A percentile compares a stretch with the other conserved stretches of the same genome.
phyloP scores from a whole-genome alignment of 2,113 vertebrate genomes.

The Narcine bancroftii region DNA sequence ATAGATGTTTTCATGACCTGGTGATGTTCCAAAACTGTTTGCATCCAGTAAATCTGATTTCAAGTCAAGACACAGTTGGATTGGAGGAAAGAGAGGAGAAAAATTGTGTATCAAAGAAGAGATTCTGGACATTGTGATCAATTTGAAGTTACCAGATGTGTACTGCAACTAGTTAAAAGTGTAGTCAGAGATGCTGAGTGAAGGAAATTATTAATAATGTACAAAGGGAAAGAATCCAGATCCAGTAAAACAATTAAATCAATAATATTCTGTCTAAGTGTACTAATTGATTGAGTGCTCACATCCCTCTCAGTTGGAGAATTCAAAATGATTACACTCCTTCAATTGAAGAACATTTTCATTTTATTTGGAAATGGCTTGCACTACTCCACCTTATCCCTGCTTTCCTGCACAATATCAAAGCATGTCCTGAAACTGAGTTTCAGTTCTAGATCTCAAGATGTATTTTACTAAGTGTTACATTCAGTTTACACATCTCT shows the following conservation, averaged over 20 bases:
- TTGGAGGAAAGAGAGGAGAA: too few species aligned
- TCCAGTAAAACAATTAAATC: background rate
- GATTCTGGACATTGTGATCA: background rate
- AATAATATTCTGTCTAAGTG: background rate
- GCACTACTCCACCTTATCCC: too few species aligned
- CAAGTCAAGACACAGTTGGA: too few species aligned
- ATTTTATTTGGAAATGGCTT: background rate
- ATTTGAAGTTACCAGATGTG: background rate
- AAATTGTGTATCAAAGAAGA: background rate
- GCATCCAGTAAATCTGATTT: too few species aligned
- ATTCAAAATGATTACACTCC: background rate
- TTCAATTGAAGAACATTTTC: background rate
- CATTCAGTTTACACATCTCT: background rate
- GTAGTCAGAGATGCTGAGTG: background rate
- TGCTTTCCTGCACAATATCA: too few species aligned
- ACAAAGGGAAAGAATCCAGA: background rate
- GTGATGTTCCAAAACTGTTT: too few species aligned
- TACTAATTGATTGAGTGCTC: background rate
- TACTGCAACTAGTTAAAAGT: background rate
- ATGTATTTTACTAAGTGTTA: background rate
- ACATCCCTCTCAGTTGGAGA: background rate
- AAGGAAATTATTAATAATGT: background rate
- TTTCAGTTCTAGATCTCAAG: background rate
- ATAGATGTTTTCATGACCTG: too few species aligned
- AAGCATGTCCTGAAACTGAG: background rate